Evolutionary conservation across 1,140 invertebrate species (phyloP).

Genomic region (Tetragnatha versicolor): DNA sequence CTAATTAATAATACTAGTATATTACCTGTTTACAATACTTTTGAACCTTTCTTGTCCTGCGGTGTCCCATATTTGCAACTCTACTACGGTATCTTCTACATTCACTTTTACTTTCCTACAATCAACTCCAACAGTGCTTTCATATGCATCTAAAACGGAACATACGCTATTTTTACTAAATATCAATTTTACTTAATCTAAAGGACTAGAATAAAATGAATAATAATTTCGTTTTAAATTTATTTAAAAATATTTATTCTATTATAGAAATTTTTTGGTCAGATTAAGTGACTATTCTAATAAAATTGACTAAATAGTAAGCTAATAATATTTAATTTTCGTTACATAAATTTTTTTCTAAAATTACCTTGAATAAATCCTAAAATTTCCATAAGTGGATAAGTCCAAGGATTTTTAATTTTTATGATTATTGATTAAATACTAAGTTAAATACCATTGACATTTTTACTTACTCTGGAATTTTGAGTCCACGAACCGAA

Average conservation of each 20-base stretch:
- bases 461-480: slow-evolving; percentile 35
- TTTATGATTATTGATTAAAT: background rate
- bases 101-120: slow-evolving; percentile 18
- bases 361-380: too few relatives aligned
- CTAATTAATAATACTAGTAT: background rate
- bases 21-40: slow-evolving; percentile 66
- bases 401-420: background rate
- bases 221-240: background rate
- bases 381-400: too few relatives aligned
- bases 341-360: too few relatives aligned
- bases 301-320: too few relatives aligned
- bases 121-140: slow-evolving; percentile 45
- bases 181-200: too few relatives aligned
- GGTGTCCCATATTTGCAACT: slow-evolving; percentile 96
- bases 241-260: background rate
- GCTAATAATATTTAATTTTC: too few relatives aligned
- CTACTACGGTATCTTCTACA: slow-evolving; percentile 1
- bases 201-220: too few relatives aligned
- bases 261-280: background rate
- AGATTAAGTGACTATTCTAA: too few relatives aligned
- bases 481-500: slow-evolving; percentile 6
- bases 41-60: slow-evolving; percentile 98
- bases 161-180: background rate
- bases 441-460: too few relatives aligned
- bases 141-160: slow-evolving; percentile 38